Base-by-base conservation (phyloP, 2,888 invertebrate species). In the Vanessa cardui region DNA sequence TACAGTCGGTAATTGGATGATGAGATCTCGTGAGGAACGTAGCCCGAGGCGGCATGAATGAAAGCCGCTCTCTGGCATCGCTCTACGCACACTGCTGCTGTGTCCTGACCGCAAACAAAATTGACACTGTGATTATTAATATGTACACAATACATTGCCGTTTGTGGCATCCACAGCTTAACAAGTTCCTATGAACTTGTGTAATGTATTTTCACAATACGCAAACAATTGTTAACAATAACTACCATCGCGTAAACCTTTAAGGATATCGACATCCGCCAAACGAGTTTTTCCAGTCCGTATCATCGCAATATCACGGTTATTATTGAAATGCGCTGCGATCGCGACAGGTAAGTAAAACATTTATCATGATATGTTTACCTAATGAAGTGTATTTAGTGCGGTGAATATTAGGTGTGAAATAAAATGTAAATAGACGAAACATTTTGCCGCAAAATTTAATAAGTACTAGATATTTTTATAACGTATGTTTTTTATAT, bases 251-350 rank as follows among this genome's bases (percentile, higher is more conserved):
- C 78, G 80, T 83, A 81, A 81, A 83, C 85, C 83, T 88, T 82
- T 88, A 92, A 92, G 92, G 92, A 92, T 92, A 92, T 91, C 90
- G 91, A 90, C 90, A 90, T 89, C 88, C 86, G 83, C 84, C 84
- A 86, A 92, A 92, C 92, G 87, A 92, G 92, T 92, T 92, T 92
- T 92, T 92, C 92, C 91, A 92, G 92, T 92, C 86, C 83, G 89
- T 90, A 92, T 92, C 92, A 91, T 92, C 92, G 90, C 91, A 88
- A 90, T 92, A 92, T 92, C 91, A 92, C 89, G 91, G 90, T 90
- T 92, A 90, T 92, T 91, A 92, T 92, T 89, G 86, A 92, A 90
- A 87, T 89, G 86, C 85, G 83, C 85, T 85, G 88, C 84, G 89
- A 85, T 83, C 90, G 88, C 90, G 92, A 89, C 92, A 91, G 90